Evolutionary conservation across 1,140 invertebrate species (phyloP).

Genomic region (Saccostrea cuccullata): DNA sequence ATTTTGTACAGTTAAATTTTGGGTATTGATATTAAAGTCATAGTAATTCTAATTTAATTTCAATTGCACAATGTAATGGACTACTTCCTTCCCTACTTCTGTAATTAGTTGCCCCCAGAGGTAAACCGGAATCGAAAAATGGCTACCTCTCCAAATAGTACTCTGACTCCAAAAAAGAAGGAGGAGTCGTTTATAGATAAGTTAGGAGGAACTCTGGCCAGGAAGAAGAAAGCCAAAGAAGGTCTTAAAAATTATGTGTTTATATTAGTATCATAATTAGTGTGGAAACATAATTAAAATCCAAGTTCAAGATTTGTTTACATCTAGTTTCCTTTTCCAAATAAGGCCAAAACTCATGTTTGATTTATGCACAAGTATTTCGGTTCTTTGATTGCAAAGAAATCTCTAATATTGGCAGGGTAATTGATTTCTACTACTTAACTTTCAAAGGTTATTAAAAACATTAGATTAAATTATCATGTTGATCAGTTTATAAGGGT

Average conservation of each 20-base stretch:
- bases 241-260: slow-evolving; percentile 78
- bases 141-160: slow-evolving; percentile 66
- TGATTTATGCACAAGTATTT: not conserved
- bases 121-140: slow-evolving; percentile 49
- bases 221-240: slow-evolving; percentile 97
- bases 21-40: no score
- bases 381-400: not conserved
- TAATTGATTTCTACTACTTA: no score
- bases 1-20: no score
- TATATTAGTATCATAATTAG: not conserved
- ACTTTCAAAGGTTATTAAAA: no score
- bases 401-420: not conserved
- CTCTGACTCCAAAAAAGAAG: slow-evolving; percentile 83
- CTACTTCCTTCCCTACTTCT: no score
- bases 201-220: slow-evolving; percentile 87
- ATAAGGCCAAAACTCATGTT: not conserved
- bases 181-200: slow-evolving; percentile 97
- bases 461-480: no score
- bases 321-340: not conserved
- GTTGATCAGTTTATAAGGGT: no score
- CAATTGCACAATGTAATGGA: no score
- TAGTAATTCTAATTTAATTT: no score
- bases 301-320: slow-evolving; percentile 8
- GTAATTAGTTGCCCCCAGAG: not conserved
- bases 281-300: not conserved